Conservation (phyloP, 2,888 invertebrate genomes). For the Temnothorax rugatulus region DNA sequence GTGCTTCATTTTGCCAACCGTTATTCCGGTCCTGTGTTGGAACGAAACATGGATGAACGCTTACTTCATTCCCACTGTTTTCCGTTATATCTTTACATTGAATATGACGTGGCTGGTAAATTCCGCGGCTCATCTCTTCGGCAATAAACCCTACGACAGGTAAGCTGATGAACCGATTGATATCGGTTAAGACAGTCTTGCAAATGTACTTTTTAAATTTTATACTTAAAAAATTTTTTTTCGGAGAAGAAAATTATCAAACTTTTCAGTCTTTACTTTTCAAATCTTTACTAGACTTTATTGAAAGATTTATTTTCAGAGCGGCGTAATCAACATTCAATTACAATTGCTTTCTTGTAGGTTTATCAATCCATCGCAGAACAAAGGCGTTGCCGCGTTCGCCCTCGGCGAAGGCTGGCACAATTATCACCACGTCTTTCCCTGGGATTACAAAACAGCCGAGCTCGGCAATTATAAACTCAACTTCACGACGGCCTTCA, state of each 20-base stretch:
- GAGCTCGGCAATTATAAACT: slow-evolving; percentile 90
- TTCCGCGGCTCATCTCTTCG: slow-evolving; percentile 94
- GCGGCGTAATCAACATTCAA: not conserved
- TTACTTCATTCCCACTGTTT: slow-evolving; percentile 89
- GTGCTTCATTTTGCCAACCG: slow-evolving; percentile 92
- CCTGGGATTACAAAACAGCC: slow-evolving; percentile 97
- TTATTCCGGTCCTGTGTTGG: slow-evolving; percentile 91
- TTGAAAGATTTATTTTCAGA: not conserved
- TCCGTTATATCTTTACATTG: slow-evolving; percentile 92
- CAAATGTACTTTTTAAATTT: not conserved
- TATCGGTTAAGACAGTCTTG: not conserved
- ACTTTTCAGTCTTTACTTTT: not conserved
- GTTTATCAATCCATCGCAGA: slow-evolving; percentile 93
- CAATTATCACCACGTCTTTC: slow-evolving; percentile 97
- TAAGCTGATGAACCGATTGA: too few species aligned
- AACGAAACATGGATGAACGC: slow-evolving; percentile 90
- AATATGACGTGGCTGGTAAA: slow-evolving; percentile 97
- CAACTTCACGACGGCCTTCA: slow-evolving; percentile 88
- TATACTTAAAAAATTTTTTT: not conserved
- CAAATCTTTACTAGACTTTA: not conserved
- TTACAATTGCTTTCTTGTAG: slow-evolving; percentile 85
- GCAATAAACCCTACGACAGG: slow-evolving; percentile 91
- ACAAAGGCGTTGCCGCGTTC: slow-evolving; percentile 90
- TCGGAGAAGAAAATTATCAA: not conserved
- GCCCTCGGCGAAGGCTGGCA: slow-evolving; percentile 97